Percentiles rank a stretch among this genome's conserved stretches.
phyloP scores from a whole-genome alignment of 2,113 vertebrate species.

The Ifrita kowaldi region DNA sequence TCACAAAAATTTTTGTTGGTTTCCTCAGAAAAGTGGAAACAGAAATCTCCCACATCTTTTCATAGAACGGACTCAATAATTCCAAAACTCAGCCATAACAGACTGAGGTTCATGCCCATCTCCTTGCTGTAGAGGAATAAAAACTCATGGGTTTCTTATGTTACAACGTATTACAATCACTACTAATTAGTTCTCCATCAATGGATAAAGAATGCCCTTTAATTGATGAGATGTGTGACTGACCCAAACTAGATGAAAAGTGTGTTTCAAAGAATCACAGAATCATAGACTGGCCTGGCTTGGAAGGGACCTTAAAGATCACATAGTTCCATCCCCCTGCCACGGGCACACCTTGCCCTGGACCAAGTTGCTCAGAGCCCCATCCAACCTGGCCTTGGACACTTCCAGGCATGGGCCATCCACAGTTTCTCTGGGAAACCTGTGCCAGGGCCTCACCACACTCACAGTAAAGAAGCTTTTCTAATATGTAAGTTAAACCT shows the following conservation, averaged over 20 bases:
- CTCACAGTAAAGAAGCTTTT: background rate
- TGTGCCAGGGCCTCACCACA: background rate
- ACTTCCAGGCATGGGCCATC: background rate
- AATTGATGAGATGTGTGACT: background rate
- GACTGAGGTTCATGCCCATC: background rate
- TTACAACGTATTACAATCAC: background rate
- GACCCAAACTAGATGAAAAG: background rate
- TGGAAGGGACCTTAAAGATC: background rate
- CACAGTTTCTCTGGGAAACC: background rate
- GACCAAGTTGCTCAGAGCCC: background rate
- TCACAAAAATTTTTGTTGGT: background rate
- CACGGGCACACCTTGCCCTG: background rate
- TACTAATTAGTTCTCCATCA: fast-evolving
- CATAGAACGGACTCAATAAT: background rate
- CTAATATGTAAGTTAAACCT: background rate
- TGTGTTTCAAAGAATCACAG: background rate
- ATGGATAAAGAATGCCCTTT: background rate
- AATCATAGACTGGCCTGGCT: background rate
- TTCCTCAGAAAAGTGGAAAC: background rate
- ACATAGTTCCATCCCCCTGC: background rate
- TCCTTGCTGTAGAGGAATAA: background rate
- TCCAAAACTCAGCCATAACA: background rate
- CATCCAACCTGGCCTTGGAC: background rate
- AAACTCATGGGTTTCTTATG: background rate
- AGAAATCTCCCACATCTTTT: background rate